A percentile compares a stretch with the other conserved stretches of the same genome.
Evolutionary conservation across 2,797 vertebrate genomes (phyloP).

Genomic region (Notolepis coatsorum): DNA sequence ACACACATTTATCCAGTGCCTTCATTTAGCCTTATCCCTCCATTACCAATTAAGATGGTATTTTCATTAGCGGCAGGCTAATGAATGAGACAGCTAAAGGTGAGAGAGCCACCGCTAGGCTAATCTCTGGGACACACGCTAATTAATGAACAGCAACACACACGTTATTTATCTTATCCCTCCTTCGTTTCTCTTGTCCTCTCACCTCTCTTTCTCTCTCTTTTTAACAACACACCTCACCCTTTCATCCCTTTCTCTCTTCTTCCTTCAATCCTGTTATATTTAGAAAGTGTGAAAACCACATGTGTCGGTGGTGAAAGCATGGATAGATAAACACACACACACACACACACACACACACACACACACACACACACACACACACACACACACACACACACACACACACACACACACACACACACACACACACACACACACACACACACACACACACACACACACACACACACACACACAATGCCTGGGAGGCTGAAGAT

Average conservation of each 20-base stretch:
- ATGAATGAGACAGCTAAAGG: conserved; percentile 61
- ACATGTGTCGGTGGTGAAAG: background rate
- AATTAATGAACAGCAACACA: conserved; percentile 57
- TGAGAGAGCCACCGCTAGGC: conserved; percentile 37
- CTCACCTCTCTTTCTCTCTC: too few relatives aligned
- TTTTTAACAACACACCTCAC: conserved; percentile 15
- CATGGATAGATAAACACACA: too few relatives aligned
- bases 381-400: background rate
- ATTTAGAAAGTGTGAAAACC: too few relatives aligned
- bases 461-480: conserved; percentile 15
- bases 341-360: background rate
- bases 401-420: conserved; percentile 23
- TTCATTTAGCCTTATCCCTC: conserved; percentile 76
- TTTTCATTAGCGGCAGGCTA: conserved; percentile 79
- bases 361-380: background rate
- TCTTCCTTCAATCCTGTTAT: too few relatives aligned
- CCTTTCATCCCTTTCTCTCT: too few relatives aligned
- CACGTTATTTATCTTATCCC: too few relatives aligned
- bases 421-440: conserved; percentile 22
- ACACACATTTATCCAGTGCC: conserved; percentile 57
- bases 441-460: conserved; percentile 1
- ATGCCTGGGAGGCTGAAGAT: conserved; percentile 26
- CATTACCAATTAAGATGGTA: conserved; percentile 79
- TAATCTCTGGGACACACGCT: conserved; percentile 50
- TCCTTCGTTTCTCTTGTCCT: too few relatives aligned